Conservation (phyloP, 1,140 invertebrate species). For the Scaptomyza graminum region DNA sequence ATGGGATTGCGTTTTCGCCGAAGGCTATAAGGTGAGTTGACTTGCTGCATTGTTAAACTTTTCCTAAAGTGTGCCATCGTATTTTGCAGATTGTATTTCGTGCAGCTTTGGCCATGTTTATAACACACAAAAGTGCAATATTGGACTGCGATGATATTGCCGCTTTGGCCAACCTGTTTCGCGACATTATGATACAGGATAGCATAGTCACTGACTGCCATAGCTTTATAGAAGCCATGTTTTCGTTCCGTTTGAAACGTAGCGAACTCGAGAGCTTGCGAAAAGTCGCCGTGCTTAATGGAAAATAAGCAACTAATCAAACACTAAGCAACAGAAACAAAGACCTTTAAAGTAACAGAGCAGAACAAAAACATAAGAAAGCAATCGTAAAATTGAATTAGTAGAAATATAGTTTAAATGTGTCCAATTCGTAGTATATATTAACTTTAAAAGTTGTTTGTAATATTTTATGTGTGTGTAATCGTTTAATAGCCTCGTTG, state of each 20-base stretch:
- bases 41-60: background rate
- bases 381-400: constrained; percentile 81
- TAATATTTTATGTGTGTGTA: constrained; percentile 48
- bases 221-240: constrained; percentile 90
- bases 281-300: constrained; percentile 81
- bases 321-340: constrained; percentile 27
- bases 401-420: constrained; percentile 70
- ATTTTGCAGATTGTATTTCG: constrained; percentile 87
- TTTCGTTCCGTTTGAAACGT: constrained; percentile 87
- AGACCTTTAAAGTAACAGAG: constrained; percentile 40
- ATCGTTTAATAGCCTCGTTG: constrained; percentile 48
- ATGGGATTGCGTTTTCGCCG: constrained; percentile 97
- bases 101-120: constrained; percentile 91
- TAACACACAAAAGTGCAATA: constrained; percentile 87
- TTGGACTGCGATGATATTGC: constrained; percentile 89
- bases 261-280: constrained; percentile 86
- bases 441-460: constrained; percentile 43
- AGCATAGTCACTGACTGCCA: constrained; percentile 90
- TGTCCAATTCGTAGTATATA: constrained; percentile 49
- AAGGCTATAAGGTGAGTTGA: constrained; percentile 91
- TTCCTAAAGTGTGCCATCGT: background rate
- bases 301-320: constrained; percentile 62
- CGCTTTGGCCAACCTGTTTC: constrained; percentile 89
- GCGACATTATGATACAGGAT: constrained; percentile 87
- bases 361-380: constrained; percentile 59